A percentile compares a stretch with the other conserved stretches of the same genome.
Evolutionary conservation across 2,113 vertebrate genomes (phyloP).

Genomic region (Phaetusa simplex): DNA sequence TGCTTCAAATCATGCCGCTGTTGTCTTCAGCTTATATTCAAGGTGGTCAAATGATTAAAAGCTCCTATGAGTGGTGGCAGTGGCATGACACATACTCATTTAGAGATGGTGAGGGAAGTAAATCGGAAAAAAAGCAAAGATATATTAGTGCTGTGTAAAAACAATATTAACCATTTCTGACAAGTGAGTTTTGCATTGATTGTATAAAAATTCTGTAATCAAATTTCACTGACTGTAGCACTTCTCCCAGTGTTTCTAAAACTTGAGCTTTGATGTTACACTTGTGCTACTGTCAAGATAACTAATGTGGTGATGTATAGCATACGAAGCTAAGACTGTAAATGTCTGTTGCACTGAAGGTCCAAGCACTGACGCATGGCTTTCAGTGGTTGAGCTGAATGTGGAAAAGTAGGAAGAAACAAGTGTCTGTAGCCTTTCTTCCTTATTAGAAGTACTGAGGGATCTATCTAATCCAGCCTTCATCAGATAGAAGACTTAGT

Average conservation of each 20-base stretch:
- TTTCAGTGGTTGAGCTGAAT: not conserved
- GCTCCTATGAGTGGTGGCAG: not conserved
- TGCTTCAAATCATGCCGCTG: not conserved
- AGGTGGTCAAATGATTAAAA: not conserved
- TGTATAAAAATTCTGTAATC: not conserved
- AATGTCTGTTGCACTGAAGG: not conserved
- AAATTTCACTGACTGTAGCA: not conserved
- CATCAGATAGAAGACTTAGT: not conserved
- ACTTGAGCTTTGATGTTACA: not conserved
- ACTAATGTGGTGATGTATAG: not conserved
- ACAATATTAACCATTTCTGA: not conserved
- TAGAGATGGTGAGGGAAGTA: not conserved
- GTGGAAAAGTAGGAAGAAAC: not conserved
- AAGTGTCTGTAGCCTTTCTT: not conserved
- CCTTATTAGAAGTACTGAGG: not conserved
- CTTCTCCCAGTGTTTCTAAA: not conserved
- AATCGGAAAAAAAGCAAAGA: not conserved
- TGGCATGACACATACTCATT: not conserved
- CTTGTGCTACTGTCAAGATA: not conserved
- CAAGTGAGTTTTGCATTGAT: not conserved
- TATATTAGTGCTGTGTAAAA: not conserved
- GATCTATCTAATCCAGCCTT: not conserved
- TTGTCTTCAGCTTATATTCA: not conserved
- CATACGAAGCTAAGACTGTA: not conserved
- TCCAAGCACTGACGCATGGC: not conserved